Conservation (phyloP, 1,140 invertebrate genomes). For the Rhysida immarginata region DNA sequence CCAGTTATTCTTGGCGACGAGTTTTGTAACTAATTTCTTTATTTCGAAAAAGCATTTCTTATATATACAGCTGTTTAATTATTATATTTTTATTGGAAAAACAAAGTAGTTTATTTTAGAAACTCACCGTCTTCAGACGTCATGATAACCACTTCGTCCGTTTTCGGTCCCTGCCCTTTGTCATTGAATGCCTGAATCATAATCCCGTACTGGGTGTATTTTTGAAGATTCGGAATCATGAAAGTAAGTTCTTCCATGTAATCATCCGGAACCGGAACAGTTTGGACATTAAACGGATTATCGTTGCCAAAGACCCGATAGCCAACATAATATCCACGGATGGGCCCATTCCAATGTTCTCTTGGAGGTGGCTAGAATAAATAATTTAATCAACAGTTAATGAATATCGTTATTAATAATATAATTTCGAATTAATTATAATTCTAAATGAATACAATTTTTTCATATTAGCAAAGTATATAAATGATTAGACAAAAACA, state of each 20-base stretch:
- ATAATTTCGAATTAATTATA: too few species aligned
- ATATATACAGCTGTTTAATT: too few species aligned
- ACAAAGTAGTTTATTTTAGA: too few species aligned
- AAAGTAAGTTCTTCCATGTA: conserved; percentile 1
- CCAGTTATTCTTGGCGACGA: too few species aligned
- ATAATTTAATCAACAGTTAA: too few species aligned
- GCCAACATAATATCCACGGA: conserved; percentile 74
- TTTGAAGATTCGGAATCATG: background rate
- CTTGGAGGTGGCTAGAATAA: conserved; percentile 9
- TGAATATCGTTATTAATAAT: too few species aligned
- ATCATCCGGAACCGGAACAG: background rate
- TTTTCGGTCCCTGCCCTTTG: background rate
- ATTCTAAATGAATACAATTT: too few species aligned
- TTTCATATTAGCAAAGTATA: too few species aligned
- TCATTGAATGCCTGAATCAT: conserved; percentile 4
- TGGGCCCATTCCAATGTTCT: conserved; percentile 71
- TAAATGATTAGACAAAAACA: too few species aligned
- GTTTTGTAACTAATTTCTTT: too few species aligned
- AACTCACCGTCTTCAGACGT: conserved; percentile 1
- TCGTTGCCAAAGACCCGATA: background rate
- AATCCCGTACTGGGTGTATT: background rate
- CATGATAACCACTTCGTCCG: background rate
- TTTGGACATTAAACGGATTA: background rate
- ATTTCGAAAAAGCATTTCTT: too few species aligned
- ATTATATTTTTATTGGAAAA: too few species aligned